These are phyloP conservation scores for Dinomys branickii DNA, from an alignment of 2,113 vertebrate species.

Conservation along the genomic window DNA sequence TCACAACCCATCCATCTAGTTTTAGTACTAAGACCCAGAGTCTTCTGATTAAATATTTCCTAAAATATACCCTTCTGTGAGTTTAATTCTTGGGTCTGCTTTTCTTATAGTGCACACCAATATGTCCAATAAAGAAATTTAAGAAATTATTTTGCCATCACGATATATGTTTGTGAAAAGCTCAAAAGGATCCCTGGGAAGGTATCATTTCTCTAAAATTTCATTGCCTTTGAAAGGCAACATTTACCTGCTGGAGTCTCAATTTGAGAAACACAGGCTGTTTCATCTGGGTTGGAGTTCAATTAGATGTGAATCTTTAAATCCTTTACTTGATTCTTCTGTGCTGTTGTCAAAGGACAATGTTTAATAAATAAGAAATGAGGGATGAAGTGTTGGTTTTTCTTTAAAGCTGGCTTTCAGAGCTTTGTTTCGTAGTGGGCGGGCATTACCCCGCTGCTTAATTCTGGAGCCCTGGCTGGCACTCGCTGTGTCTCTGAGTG, in stretches of 20 bases:
- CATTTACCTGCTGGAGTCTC: background rate
- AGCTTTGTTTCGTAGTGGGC: background rate
- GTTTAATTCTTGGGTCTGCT: slow-evolving; percentile 21
- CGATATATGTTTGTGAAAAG: slow-evolving; percentile 49
- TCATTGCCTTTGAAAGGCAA: slow-evolving; percentile 32
- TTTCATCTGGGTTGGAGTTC: slow-evolving; percentile 26
- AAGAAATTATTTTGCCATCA: slow-evolving; percentile 24
- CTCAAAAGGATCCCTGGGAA: background rate
- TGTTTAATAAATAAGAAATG: slow-evolving; percentile 35
- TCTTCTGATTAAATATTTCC: background rate
- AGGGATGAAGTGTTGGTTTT: background rate
- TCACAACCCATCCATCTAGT: background rate
- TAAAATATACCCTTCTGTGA: background rate
- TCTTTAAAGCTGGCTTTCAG: background rate
- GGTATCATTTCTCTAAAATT: slow-evolving; percentile 5
- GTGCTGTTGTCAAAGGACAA: background rate
- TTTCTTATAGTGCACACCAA: slow-evolving; percentile 20
- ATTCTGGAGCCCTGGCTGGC: background rate
- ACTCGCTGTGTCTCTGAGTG: background rate
- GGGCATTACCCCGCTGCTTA: background rate
- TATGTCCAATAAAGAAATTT: slow-evolving; percentile 12
- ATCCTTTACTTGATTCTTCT: slow-evolving; percentile 30
- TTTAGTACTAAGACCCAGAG: background rate
- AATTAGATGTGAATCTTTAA: slow-evolving; percentile 50
- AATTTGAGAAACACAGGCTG: background rate